A percentile compares a stretch with the other conserved stretches of the same genome.
These are phyloP conservation scores for Callospermophilus lateralis DNA, from an alignment of 2,113 vertebrate genomes.

Conservation along the genomic window DNA sequence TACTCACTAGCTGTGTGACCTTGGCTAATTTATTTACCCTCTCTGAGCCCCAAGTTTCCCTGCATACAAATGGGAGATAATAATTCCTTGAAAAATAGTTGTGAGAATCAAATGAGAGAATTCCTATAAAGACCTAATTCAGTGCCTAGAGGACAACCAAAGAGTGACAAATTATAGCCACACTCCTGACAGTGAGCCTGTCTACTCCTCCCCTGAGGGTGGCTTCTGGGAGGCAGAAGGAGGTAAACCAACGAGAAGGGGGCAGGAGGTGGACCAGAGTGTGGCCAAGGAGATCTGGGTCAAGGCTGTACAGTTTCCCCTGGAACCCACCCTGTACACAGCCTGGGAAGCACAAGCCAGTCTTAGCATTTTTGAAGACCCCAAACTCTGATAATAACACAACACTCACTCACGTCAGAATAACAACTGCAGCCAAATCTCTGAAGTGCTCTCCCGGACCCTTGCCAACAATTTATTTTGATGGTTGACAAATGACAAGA, in stretches of 20 bases:
- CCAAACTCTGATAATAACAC: accelerated
- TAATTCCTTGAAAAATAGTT: not conserved
- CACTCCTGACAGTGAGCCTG: not conserved
- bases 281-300: not conserved
- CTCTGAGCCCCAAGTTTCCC: slow-evolving; percentile 1
- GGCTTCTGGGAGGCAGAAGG: not conserved
- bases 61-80: not conserved
- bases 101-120: not conserved
- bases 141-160: not conserved
- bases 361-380: accelerated
- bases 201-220: not conserved
- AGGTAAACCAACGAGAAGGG: not conserved
- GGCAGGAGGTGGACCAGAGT: not conserved
- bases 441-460: not conserved
- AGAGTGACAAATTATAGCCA: not conserved
- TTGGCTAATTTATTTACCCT: not conserved
- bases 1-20: not conserved
- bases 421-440: not conserved
- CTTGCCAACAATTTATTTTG: slow-evolving; percentile 73
- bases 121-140: not conserved
- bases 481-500: slow-evolving; percentile 69
- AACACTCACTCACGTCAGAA: not conserved
- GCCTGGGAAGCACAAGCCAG: not conserved
- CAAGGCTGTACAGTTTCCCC: not conserved
- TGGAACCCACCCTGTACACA: not conserved